Conservation (phyloP, 2,113 vertebrate genomes). For the Acrocephalus kingi region DNA sequence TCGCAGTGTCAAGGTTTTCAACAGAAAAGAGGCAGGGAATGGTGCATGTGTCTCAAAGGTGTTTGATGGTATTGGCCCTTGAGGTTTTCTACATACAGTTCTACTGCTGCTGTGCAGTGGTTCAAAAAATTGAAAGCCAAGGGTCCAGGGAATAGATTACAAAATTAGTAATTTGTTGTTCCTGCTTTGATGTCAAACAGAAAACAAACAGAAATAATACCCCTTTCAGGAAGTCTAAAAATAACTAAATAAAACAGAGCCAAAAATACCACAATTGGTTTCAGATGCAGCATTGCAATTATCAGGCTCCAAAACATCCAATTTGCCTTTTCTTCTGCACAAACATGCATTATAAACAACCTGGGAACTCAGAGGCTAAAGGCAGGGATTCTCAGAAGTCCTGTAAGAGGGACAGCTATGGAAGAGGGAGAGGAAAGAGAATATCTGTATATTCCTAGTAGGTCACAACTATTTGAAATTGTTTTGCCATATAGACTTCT, state of each 20-base stretch:
- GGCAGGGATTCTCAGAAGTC: neutral
- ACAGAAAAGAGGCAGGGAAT: neutral
- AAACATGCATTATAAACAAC: neutral
- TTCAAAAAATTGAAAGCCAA: slow-evolving; percentile 38
- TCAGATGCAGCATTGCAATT: slow-evolving; percentile 37
- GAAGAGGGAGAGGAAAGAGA: neutral
- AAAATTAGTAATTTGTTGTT: slow-evolving; percentile 44
- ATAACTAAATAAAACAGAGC: slow-evolving; percentile 18
- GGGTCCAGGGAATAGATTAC: neutral
- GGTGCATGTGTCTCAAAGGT: neutral
- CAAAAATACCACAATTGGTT: slow-evolving; percentile 46
- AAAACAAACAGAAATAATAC: slow-evolving; percentile 41
- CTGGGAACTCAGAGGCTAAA: neutral
- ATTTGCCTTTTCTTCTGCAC: neutral
- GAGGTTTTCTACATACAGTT: neutral
- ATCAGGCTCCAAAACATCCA: neutral
- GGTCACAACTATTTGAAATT: neutral
- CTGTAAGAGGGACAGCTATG: neutral
- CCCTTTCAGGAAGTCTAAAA: slow-evolving; percentile 58
- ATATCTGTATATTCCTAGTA: neutral
- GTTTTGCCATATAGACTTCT: neutral
- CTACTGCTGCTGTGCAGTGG: neutral
- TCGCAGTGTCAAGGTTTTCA: neutral
- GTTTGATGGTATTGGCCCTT: neutral
- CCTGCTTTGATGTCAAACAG: slow-evolving; percentile 46